phyloP scores from a whole-genome alignment of 2,113 vertebrate genomes.

The Pardalotus punctatus region DNA sequence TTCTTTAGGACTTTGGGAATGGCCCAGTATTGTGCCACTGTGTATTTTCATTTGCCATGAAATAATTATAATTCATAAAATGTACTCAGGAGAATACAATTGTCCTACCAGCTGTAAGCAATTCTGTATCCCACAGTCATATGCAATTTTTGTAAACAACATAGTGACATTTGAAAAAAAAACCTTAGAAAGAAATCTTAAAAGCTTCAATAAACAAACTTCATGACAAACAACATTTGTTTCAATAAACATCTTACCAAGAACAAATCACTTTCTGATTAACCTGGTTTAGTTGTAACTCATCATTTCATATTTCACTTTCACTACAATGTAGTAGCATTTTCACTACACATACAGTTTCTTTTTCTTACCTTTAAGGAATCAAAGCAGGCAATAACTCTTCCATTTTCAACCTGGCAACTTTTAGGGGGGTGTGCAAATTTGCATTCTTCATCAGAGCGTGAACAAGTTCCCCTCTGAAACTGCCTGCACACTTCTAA shows the following conservation, averaged over 20 bases:
- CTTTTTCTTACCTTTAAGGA: conserved; percentile 90
- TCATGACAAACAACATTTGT: not conserved
- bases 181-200: not conserved
- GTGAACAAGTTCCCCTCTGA: conserved; percentile 94
- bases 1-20: not conserved
- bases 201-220: not conserved
- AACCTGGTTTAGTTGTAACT: not conserved
- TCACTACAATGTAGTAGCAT: not conserved
- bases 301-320: not conserved
- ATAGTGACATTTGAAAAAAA: not conserved
- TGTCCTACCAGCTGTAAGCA: conserved; percentile 29
- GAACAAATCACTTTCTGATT: not conserved
- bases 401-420: conserved; percentile 95
- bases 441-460: conserved; percentile 96
- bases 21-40: not conserved
- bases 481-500: conserved; percentile 96
- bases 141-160: conserved; percentile 30
- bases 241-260: not conserved
- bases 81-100: not conserved
- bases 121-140: conserved; percentile 37
- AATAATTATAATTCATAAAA: conserved; percentile 50
- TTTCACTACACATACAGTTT: not conserved
- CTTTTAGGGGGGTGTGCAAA: conserved; percentile 98
- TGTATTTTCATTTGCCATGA: conserved; percentile 42
- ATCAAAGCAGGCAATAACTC: conserved; percentile 97